Percentiles rank a stretch among this genome's conserved stretches.
These are phyloP conservation scores for Mnemiopsis leidyi DNA, from an alignment of 37 sponge, comb jelly and placozoan genomes.

Conservation along the genomic window DNA sequence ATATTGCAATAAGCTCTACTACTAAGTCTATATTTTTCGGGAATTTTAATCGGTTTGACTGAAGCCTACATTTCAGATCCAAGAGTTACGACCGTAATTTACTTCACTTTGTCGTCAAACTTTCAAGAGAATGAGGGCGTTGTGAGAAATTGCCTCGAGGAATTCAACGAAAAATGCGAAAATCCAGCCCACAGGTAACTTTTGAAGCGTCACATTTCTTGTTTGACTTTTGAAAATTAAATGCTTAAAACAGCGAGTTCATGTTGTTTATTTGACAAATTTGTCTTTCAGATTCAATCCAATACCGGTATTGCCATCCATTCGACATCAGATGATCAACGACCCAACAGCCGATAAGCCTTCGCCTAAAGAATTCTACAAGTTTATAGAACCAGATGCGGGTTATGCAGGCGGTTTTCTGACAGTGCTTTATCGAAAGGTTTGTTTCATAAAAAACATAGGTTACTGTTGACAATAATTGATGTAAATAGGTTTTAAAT, in stretches of 20 bases:
- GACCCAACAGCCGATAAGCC: conserved; percentile 13
- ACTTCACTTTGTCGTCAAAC: conserved; percentile 28
- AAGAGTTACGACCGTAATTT: conserved; percentile 48
- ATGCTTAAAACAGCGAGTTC: no score
- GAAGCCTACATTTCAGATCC: conserved; percentile 39
- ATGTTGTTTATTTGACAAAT: no score
- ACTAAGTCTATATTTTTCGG: no score
- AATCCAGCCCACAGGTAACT: conserved; percentile 55
- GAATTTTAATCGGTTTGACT: no score
- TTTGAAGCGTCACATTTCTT: not conserved
- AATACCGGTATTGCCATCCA: conserved; percentile 1
- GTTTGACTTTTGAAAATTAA: no score
- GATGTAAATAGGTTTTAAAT: no score
- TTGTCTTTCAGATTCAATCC: conserved; percentile 19
- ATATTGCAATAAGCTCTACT: no score
- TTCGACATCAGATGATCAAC: not conserved
- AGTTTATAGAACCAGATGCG: not conserved
- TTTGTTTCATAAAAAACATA: no score
- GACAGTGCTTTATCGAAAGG: conserved; percentile 41
- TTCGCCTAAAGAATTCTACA: conserved; percentile 30
- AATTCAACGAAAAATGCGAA: conserved; percentile 64
- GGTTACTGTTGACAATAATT: no score
- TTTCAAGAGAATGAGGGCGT: conserved; percentile 62
- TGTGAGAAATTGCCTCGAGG: conserved; percentile 44
- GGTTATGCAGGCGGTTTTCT: conserved; percentile 57